Conservation (phyloP, 2,113 vertebrate species). For the Thamnophis sirtalis region DNA sequence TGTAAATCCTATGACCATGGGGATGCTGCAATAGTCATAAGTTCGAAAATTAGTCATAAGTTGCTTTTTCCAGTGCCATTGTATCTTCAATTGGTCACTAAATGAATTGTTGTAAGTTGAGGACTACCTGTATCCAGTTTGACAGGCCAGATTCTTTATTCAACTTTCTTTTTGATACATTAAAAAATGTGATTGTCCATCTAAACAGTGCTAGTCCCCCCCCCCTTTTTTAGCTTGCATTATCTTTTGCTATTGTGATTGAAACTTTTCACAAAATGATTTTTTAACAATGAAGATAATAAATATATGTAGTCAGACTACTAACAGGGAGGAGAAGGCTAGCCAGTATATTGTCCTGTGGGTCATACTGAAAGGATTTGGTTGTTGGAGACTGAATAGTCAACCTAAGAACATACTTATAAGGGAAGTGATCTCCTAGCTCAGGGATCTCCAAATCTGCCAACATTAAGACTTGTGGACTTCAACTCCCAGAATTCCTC, state of each 20-base stretch:
- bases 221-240: not conserved
- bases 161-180: not conserved
- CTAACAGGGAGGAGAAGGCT: not conserved
- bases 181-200: not conserved
- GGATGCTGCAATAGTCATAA: not conserved
- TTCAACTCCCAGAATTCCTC: no score
- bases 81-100: not conserved
- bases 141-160: not conserved
- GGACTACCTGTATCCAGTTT: not conserved
- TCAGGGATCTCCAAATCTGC: no score
- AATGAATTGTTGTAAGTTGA: not conserved
- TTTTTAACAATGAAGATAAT: not conserved
- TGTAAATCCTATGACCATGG: not conserved
- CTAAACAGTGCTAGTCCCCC: not conserved
- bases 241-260: not conserved
- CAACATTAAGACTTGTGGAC: no score
- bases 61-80: not conserved
- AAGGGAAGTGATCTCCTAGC: not conserved
- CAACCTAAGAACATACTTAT: not conserved
- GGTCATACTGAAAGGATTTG: not conserved
- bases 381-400: not conserved
- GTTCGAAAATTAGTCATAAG: not conserved
- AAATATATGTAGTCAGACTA: not conserved
- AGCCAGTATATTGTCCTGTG: not conserved
- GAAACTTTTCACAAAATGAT: not conserved